Evolutionary conservation across 2,797 vertebrate genomes (phyloP).

Genomic region (Mallotus villosus): DNA sequence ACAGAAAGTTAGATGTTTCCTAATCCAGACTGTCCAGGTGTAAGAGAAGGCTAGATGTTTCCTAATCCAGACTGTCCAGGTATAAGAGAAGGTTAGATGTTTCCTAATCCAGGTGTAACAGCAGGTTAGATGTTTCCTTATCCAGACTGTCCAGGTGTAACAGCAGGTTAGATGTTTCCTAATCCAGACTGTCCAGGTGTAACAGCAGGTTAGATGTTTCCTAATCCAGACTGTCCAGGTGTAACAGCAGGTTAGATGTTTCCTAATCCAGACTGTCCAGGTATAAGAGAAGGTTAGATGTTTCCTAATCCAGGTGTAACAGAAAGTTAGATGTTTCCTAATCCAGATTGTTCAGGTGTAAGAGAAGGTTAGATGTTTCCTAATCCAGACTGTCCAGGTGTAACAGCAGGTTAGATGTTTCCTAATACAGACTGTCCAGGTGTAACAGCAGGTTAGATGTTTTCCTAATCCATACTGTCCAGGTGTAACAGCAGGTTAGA

Average conservation of each 20-base stretch:
- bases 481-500: conserved; percentile 80
- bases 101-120: conserved; percentile 75
- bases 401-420: conserved; percentile 63
- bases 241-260: conserved; percentile 68
- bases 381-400: conserved; percentile 79
- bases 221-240: conserved; percentile 77
- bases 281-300: too few species aligned
- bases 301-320: conserved; percentile 83
- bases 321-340: conserved; percentile 57
- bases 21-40: too few species aligned
- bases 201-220: too few species aligned
- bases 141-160: conserved; percentile 83
- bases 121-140: too few species aligned
- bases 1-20: conserved; percentile 61
- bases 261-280: conserved; percentile 75
- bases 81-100: conserved; percentile 73
- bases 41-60: too few species aligned
- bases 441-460: too few species aligned
- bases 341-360: too few species aligned
- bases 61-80: conserved; percentile 73
- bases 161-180: conserved; percentile 57
- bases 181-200: too few species aligned
- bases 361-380: too few species aligned
- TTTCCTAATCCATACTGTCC: conserved; percentile 59
- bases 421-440: conserved; percentile 75